These are phyloP conservation scores for Araneus ventricosus DNA, from an alignment of 1,140 invertebrate genomes.

Conservation along the genomic window DNA sequence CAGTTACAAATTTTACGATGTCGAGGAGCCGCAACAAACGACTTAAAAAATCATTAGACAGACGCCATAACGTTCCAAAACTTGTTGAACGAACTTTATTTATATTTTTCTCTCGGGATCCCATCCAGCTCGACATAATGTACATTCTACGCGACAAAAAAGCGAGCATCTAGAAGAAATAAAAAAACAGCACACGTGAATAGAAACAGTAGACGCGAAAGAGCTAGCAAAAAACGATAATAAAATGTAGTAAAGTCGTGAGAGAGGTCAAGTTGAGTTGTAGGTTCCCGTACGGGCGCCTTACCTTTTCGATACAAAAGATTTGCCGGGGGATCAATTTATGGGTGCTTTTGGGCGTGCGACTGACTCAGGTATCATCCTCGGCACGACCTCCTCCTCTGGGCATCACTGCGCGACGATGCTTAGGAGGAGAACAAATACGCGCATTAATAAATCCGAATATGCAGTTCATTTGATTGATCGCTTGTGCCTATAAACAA, in stretches of 20 bases:
- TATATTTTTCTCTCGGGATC: neutral
- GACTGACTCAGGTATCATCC: conserved; percentile 71
- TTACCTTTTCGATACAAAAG: conserved; percentile 73
- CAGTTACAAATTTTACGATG: conserved; percentile 53
- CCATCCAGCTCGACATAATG: conserved; percentile 27
- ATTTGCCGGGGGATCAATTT: conserved; percentile 64
- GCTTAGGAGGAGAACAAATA: no score
- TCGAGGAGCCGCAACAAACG: conserved; percentile 26
- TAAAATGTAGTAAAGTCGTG: conserved; percentile 55
- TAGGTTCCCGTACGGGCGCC: conserved; percentile 58
- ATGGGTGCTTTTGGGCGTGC: conserved; percentile 63
- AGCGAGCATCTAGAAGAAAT: neutral
- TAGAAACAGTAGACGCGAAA: conserved; percentile 62
- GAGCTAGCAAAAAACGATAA: conserved; percentile 67
- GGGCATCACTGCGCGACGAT: neutral
- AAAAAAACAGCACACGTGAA: neutral
- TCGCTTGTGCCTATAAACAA: no score
- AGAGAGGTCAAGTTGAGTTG: conserved; percentile 63
- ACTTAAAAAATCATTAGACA: conserved; percentile 67
- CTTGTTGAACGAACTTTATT: conserved; percentile 11
- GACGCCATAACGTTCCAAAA: conserved; percentile 38
- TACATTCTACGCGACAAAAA: conserved; percentile 38
- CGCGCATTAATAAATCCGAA: no score
- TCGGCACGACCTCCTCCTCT: neutral
- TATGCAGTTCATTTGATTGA: no score